phyloP scores from a whole-genome alignment of 2,888 invertebrate genomes.

The Acheta domesticus region DNA sequence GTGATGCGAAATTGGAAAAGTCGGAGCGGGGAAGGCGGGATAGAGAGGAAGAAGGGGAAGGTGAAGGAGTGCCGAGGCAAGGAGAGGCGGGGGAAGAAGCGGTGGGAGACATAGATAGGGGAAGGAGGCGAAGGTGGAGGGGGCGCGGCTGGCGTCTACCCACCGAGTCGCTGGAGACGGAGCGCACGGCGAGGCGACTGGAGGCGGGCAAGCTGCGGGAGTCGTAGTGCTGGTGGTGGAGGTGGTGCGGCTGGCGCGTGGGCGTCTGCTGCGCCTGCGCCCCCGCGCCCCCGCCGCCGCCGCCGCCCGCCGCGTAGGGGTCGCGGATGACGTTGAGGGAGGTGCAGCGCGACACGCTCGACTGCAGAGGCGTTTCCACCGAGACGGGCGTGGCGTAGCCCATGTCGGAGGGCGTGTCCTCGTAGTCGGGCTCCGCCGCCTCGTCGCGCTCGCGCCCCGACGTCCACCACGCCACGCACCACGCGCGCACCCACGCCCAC shows the following conservation, averaged over 20 bases:
- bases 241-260: slow-evolving; percentile 46
- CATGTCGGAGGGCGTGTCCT: slow-evolving; percentile 58
- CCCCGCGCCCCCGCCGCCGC: slow-evolving; percentile 36
- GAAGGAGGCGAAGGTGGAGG: too few relatives aligned
- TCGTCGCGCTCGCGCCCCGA: slow-evolving; percentile 79
- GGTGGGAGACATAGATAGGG: too few relatives aligned
- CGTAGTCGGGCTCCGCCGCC: slow-evolving; percentile 72
- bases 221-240: slow-evolving; percentile 49
- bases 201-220: slow-evolving; percentile 46
- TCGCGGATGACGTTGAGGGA: slow-evolving; percentile 76
- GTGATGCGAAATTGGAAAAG: too few relatives aligned
- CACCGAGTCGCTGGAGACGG: slow-evolving; percentile 47
- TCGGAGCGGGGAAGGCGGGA: too few relatives aligned
- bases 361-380: slow-evolving; percentile 81
- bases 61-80: too few relatives aligned
- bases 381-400: slow-evolving; percentile 59
- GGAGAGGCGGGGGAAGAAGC: too few relatives aligned
- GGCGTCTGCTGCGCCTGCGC: slow-evolving; percentile 50
- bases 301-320: slow-evolving; percentile 40
- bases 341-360: slow-evolving; percentile 78
- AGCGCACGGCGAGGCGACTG: slow-evolving; percentile 44
- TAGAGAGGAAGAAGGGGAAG: too few relatives aligned
- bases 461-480: slow-evolving; percentile 91
- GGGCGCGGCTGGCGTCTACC: too few relatives aligned
- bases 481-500: slow-evolving; percentile 61